phyloP scores from a whole-genome alignment of 2,113 vertebrate species.

The Tychaedon coryphoeus region DNA sequence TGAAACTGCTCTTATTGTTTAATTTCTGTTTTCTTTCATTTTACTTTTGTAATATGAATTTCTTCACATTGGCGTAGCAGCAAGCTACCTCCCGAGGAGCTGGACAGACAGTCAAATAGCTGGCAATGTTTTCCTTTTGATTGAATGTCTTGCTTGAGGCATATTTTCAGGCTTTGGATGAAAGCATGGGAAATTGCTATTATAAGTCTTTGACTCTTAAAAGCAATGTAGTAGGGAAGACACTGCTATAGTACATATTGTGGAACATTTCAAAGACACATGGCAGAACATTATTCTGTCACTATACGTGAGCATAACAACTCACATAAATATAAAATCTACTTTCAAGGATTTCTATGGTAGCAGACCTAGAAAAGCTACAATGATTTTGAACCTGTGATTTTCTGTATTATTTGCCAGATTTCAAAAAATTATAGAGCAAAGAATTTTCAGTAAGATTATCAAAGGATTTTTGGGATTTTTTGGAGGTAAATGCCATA shows the following conservation, averaged over 20 bases:
- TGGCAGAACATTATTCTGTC: neutral
- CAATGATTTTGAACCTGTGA: neutral
- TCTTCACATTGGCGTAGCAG: neutral
- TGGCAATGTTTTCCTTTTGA: constrained; percentile 54
- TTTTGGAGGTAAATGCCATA: neutral
- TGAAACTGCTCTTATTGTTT: constrained; percentile 24
- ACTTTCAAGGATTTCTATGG: neutral
- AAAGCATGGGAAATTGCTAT: constrained; percentile 59
- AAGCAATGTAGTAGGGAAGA: neutral
- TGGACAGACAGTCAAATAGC: constrained; percentile 59
- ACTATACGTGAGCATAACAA: neutral
- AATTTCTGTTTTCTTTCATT: constrained; percentile 55
- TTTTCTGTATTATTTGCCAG: neutral
- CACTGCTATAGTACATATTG: neutral
- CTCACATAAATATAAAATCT: neutral
- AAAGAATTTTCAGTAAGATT: neutral
- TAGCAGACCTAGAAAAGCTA: neutral
- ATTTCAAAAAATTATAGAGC: neutral
- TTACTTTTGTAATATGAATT: constrained; percentile 40
- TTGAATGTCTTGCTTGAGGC: constrained; percentile 38
- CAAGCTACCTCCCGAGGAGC: constrained; percentile 26
- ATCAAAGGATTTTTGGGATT: neutral
- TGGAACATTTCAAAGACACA: constrained; percentile 24
- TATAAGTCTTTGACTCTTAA: constrained; percentile 50
- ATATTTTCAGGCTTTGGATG: constrained; percentile 48